Conservation (phyloP, 2,797 vertebrate genomes). For the Poeciliopsis presidionis region DNA sequence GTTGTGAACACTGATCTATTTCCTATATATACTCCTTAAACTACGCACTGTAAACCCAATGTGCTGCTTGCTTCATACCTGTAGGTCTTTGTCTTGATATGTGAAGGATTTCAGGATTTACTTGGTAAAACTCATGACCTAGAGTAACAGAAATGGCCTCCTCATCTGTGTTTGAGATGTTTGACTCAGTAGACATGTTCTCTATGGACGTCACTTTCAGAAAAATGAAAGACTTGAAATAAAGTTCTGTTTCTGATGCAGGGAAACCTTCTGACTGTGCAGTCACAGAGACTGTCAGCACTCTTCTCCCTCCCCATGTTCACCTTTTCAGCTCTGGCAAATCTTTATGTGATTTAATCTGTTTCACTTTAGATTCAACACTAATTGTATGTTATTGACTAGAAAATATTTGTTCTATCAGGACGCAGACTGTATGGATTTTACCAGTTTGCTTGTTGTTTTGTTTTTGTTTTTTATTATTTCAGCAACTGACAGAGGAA, state of each 20-base stretch:
- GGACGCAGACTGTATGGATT: neutral
- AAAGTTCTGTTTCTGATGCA: neutral
- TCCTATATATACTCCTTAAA: conserved; percentile 24
- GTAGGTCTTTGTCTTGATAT: neutral
- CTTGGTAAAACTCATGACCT: neutral
- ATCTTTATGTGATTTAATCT: neutral
- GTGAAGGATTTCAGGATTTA: conserved; percentile 16
- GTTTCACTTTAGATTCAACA: neutral
- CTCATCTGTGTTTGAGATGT: neutral
- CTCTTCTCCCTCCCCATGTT: neutral
- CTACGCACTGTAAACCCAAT: conserved; percentile 2
- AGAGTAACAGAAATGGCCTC: neutral
- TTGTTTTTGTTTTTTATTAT: neutral
- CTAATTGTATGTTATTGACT: neutral
- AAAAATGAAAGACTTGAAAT: neutral
- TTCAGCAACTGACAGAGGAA: neutral
- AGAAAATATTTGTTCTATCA: neutral
- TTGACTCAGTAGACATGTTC: neutral
- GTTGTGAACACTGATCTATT: neutral
- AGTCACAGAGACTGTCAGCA: neutral
- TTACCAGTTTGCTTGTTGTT: neutral
- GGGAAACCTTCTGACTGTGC: neutral
- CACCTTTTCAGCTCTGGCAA: neutral
- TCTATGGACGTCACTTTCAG: neutral
- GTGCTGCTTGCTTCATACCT: conserved; percentile 1